Conservation (phyloP, 2,797 vertebrate genomes). For the Halcyon chelicuti region DNA sequence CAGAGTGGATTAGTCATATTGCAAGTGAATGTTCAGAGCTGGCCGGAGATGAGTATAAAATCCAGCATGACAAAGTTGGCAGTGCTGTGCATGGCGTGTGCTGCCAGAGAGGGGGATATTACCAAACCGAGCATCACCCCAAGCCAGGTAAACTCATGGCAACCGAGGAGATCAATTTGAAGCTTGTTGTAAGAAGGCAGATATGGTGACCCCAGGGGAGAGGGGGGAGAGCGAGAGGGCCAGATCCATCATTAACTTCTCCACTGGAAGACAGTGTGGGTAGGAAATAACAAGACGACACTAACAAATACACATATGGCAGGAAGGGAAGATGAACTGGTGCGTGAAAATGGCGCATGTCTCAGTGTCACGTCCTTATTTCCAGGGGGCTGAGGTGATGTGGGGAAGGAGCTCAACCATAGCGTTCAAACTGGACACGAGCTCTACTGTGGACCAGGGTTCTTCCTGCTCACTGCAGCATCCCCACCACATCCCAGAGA, state of each 20-base stretch:
- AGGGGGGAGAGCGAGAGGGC: background rate
- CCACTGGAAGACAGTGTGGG: accelerated
- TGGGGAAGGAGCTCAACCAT: background rate
- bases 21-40: slow-evolving; percentile 16
- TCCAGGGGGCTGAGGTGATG: background rate
- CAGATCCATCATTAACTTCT: background rate
- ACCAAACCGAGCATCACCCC: background rate
- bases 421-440: accelerated
- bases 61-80: slow-evolving; percentile 31
- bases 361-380: background rate
- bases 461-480: background rate
- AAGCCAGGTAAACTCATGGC: background rate
- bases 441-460: background rate
- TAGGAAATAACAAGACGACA: background rate
- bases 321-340: background rate
- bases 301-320: background rate
- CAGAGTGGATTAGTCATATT: slow-evolving; percentile 35
- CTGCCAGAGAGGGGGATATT: background rate
- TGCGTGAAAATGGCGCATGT: background rate
- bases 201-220: background rate
- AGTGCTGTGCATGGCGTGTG: background rate
- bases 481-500: background rate
- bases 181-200: background rate
- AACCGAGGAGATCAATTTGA: background rate
- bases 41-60: slow-evolving; percentile 37